A percentile compares a stretch with the other conserved stretches of the same genome.
phyloP scores from a whole-genome alignment of 2,888 invertebrate species.

The Pediacus dermestoides region DNA sequence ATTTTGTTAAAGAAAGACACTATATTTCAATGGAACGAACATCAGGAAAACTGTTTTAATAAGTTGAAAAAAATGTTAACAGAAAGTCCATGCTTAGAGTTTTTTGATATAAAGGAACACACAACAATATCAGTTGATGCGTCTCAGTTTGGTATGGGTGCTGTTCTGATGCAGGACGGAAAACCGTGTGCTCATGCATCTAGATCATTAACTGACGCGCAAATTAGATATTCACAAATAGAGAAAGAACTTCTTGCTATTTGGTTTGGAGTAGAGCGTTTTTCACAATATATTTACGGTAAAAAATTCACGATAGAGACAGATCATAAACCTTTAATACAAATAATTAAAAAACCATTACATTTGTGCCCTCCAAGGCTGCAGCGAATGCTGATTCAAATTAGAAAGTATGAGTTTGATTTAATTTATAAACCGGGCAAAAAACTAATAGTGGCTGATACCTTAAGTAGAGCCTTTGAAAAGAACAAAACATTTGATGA shows the following conservation, averaged over 20 bases:
- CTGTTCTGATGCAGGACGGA: slow-evolving; percentile 33
- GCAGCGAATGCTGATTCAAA: slow-evolving; percentile 15
- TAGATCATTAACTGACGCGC: slow-evolving; percentile 31
- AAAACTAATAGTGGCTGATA: slow-evolving; percentile 7
- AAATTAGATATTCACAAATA: slow-evolving; percentile 38
- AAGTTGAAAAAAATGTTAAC: slow-evolving; percentile 32
- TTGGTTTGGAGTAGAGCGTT: slow-evolving; percentile 28
- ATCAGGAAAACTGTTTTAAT: slow-evolving; percentile 30
- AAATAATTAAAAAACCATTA: slow-evolving; percentile 15
- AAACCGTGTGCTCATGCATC: slow-evolving; percentile 38
- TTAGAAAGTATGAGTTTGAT: slow-evolving; percentile 17
- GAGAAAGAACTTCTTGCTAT: slow-evolving; percentile 43
- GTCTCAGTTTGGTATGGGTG: slow-evolving; percentile 37
- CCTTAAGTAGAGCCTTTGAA: slow-evolving; percentile 6
- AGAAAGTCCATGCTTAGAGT: slow-evolving; percentile 32
- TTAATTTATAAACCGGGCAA: slow-evolving; percentile 25
- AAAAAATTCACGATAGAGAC: slow-evolving; percentile 23
- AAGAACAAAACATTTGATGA: slow-evolving; percentile 7
- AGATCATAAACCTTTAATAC: slow-evolving; percentile 21
- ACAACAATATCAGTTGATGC: slow-evolving; percentile 34
- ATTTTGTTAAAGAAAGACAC: slow-evolving; percentile 24
- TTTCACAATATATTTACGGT: slow-evolving; percentile 23
- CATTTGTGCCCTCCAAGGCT: slow-evolving; percentile 14
- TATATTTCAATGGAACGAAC: slow-evolving; percentile 25
- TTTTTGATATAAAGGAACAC: slow-evolving; percentile 32